Conservation (phyloP, 2,888 invertebrate species). For the Aphodius sticticus region DNA sequence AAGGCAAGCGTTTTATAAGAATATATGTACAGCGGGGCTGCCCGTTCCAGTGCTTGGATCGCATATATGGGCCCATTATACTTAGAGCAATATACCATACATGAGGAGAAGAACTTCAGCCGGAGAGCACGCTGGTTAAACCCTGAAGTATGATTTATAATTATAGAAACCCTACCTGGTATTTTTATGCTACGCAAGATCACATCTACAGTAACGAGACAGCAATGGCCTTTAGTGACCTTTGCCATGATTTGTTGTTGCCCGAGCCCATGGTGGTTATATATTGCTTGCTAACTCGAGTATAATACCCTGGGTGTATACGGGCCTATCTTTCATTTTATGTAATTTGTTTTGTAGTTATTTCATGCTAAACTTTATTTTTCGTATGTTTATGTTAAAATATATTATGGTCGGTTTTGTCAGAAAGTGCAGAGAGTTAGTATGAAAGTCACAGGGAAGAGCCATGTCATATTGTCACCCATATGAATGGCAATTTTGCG, state of each 20-base stretch:
- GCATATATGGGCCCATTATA: background rate
- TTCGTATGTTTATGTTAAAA: too few relatives aligned
- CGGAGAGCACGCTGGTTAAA: background rate
- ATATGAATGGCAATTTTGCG: too few relatives aligned
- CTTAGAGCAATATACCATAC: background rate
- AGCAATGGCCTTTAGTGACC: constrained; percentile 24
- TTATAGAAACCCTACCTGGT: constrained; percentile 21
- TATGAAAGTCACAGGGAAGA: too few relatives aligned
- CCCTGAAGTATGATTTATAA: constrained; percentile 11
- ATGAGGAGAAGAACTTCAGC: background rate
- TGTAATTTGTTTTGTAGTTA: too few relatives aligned
- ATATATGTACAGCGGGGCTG: constrained; percentile 17
- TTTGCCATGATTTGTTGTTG: constrained; percentile 28
- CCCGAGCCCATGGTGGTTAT: background rate
- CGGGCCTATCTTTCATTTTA: background rate
- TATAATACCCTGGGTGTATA: background rate
- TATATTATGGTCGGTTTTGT: too few relatives aligned
- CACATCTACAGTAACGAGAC: constrained; percentile 27
- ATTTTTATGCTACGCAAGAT: constrained; percentile 14
- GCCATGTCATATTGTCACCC: too few relatives aligned
- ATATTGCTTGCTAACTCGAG: background rate
- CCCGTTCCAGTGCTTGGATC: background rate
- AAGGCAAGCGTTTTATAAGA: constrained; percentile 16
- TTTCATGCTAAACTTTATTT: too few relatives aligned
- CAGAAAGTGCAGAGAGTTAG: too few relatives aligned